A percentile compares a stretch with the other conserved stretches of the same genome.
phyloP scores from a whole-genome alignment of 2,797 vertebrate species.

The Cygnus olor region DNA sequence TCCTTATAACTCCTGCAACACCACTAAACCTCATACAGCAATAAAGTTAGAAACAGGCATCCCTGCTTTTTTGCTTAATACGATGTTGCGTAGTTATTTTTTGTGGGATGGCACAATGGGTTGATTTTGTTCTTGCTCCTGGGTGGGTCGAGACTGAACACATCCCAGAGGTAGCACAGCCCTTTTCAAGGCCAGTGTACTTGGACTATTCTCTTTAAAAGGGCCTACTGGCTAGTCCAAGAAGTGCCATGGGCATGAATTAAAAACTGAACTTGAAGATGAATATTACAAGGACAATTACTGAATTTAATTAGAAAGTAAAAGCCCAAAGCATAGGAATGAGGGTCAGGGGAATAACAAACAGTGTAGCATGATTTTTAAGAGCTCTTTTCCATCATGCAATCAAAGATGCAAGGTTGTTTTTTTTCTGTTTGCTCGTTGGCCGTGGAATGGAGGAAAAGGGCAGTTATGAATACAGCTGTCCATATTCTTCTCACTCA shows the following conservation, averaged over 20 bases:
- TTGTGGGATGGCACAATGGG: not conserved
- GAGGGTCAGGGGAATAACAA: slow-evolving; percentile 23
- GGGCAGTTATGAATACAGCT: not conserved
- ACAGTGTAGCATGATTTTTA: slow-evolving; percentile 8
- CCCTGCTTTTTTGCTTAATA: not conserved
- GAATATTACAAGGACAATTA: slow-evolving; percentile 65
- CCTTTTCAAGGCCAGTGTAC: not conserved
- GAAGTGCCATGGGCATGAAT: slow-evolving; percentile 37
- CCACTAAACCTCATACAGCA: not conserved
- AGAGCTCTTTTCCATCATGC: not conserved
- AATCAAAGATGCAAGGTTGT: not conserved
- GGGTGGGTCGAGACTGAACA: slow-evolving; percentile 44
- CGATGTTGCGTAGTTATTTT: not conserved
- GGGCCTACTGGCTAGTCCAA: slow-evolving; percentile 41
- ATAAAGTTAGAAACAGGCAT: not conserved
- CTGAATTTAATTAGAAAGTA: slow-evolving; percentile 66
- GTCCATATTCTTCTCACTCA: not conserved
- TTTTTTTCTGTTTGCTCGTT: not conserved
- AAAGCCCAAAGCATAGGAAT: slow-evolving; percentile 59
- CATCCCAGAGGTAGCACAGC: not conserved
- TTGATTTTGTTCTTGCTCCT: slow-evolving; percentile 53
- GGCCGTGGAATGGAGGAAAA: not conserved
- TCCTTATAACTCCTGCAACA: not conserved
- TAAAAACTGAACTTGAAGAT: slow-evolving; percentile 55
- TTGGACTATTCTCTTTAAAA: slow-evolving; percentile 30